Conservation (phyloP, 2,113 vertebrate species). For the Ginglymostoma cirratum region DNA sequence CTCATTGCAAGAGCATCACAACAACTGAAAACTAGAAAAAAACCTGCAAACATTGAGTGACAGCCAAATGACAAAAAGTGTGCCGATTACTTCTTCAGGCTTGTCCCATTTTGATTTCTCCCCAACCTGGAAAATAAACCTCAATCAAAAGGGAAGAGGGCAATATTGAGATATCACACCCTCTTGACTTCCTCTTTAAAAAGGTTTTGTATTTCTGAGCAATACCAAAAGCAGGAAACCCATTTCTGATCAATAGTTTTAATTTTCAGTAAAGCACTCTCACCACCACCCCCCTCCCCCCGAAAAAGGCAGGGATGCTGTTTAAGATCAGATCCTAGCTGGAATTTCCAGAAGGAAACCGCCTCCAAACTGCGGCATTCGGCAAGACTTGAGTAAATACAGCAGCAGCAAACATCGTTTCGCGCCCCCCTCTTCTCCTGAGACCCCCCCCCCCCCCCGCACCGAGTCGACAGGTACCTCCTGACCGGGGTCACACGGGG, state of each 20-base stretch:
- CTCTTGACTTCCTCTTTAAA: not conserved
- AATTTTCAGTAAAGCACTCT: not conserved
- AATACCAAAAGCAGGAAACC: not conserved
- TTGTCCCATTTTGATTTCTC: not conserved
- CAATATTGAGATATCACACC: not conserved
- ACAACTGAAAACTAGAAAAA: too few relatives aligned
- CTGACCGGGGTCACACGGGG: not conserved
- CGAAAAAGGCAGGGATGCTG: not conserved
- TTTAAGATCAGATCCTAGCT: not conserved
- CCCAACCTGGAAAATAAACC: not conserved
- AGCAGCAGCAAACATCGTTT: not conserved
- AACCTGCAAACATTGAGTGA: not conserved
- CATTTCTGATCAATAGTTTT: too few relatives aligned
- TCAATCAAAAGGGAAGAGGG: not conserved
- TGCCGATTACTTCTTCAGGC: not conserved
- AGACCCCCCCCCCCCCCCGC: not conserved
- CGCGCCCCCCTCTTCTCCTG: too few relatives aligned
- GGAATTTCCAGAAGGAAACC: not conserved
- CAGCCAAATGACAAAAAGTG: not conserved
- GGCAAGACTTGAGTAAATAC: not conserved
- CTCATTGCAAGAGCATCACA: not conserved
- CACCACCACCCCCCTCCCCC: too few relatives aligned
- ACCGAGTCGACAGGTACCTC: not conserved
- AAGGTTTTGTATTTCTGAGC: too few relatives aligned
- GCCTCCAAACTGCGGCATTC: constrained; percentile 32